A percentile compares a stretch with the other conserved stretches of the same genome.
Conservation (phyloP, 2,888 invertebrate species). For the Lithophane leautieri region DNA sequence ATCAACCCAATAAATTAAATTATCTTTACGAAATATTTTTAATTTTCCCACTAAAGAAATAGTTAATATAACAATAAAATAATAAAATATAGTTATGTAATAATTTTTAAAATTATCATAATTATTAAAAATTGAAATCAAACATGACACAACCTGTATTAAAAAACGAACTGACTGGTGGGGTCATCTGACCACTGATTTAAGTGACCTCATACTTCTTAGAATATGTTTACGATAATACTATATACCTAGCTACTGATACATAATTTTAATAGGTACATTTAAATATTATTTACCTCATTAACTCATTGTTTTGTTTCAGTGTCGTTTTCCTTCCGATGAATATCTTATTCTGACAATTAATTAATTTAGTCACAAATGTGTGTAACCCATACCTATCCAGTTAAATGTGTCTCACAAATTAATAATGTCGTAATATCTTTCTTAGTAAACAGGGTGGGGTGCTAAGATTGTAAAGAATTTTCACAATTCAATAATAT, state of each 20-base stretch:
- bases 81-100: neutral
- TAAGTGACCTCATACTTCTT: conserved; percentile 57
- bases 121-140: neutral
- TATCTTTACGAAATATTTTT: neutral
- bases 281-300: conserved; percentile 15
- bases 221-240: conserved; percentile 42
- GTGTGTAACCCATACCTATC: neutral
- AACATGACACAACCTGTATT: conserved; percentile 41
- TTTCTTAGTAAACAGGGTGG: neutral
- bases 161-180: conserved; percentile 10
- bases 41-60: neutral
- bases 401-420: neutral
- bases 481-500: neutral
- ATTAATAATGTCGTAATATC: neutral
- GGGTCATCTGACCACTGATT: conserved; percentile 49
- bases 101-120: neutral
- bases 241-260: conserved; percentile 19
- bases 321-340: conserved; percentile 13
- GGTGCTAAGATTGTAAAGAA: neutral
- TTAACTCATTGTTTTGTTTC: conserved; percentile 8
- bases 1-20: neutral
- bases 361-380: conserved; percentile 9
- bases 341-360: neutral
- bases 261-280: neutral
- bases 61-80: neutral